phyloP scores from a whole-genome alignment of 53 echinoderm and acorn worm genomes.

The Paracentrotus lividus region DNA sequence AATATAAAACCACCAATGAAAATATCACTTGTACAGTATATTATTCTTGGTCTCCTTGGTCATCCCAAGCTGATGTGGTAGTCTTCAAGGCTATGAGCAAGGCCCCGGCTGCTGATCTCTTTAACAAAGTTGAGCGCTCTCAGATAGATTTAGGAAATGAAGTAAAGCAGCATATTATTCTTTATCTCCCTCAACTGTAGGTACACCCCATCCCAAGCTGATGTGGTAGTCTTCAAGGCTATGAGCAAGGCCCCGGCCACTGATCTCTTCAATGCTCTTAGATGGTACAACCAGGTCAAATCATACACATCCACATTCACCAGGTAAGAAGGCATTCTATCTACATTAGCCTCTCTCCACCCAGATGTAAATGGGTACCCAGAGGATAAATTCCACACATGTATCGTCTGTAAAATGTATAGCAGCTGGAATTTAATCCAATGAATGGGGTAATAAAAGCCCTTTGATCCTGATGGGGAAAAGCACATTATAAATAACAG shows the following conservation, averaged over 20 bases:
- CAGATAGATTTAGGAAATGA: slow-evolving; percentile 85
- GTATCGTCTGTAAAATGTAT: too few species aligned
- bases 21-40: too few species aligned
- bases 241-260: slow-evolving; percentile 81
- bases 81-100: slow-evolving; percentile 83
- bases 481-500: too few species aligned
- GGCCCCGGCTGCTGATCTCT: slow-evolving; percentile 83
- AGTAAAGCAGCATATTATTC: too few species aligned
- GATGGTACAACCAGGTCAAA: slow-evolving; percentile 98
- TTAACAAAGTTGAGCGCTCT: slow-evolving; percentile 88
- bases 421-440: too few species aligned
- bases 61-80: slow-evolving; percentile 96
- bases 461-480: not conserved
- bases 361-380: too few species aligned
- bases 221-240: slow-evolving; percentile 90
- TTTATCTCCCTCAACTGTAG: slow-evolving; percentile 53
- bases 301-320: slow-evolving; percentile 86
- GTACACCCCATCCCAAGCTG: slow-evolving; percentile 93
- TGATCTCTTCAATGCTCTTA: slow-evolving; percentile 85
- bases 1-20: too few species aligned
- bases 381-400: too few species aligned
- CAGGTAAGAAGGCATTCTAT: too few species aligned
- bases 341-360: not conserved
- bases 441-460: too few species aligned
- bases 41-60: too few species aligned